Evolutionary conservation across 2,113 vertebrate genomes (phyloP).

Genomic region (Motacilla tschutschensis): DNA sequence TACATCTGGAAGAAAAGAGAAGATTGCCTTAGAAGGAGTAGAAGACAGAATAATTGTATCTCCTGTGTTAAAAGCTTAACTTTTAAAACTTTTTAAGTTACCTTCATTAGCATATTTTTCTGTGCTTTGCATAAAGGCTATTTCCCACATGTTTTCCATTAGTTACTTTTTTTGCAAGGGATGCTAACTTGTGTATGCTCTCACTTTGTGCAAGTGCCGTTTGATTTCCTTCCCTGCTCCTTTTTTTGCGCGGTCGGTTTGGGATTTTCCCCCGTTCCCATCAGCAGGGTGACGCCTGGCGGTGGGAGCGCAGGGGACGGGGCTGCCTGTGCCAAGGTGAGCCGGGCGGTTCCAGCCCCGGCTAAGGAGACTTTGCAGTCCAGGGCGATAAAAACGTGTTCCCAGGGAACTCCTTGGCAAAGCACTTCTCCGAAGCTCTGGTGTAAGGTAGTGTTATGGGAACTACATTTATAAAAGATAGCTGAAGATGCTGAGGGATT

Average conservation of each 20-base stretch:
- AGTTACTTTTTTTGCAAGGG: background rate
- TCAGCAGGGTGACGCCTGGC: constrained; percentile 6
- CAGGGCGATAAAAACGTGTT: background rate
- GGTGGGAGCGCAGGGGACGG: background rate
- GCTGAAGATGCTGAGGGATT: background rate
- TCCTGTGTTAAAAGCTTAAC: background rate
- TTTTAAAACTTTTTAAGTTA: background rate
- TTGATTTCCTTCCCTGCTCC: background rate
- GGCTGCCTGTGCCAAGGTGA: background rate
- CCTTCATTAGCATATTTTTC: background rate
- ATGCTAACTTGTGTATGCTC: background rate
- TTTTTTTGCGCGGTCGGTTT: rapidly evolving
- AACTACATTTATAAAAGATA: background rate
- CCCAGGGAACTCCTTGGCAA: background rate
- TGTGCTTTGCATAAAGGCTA: background rate
- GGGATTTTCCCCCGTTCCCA: background rate
- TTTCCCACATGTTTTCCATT: background rate
- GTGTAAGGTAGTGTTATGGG: background rate
- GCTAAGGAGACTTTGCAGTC: too few relatives aligned
- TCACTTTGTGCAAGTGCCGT: background rate
- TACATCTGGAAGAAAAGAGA: background rate
- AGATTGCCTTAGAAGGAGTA: background rate
- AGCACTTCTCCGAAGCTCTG: background rate
- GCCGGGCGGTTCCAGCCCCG: rapidly evolving
- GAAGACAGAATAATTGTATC: background rate